phyloP scores from a whole-genome alignment of 2,113 vertebrate genomes.

The Oxyura jamaicensis region DNA sequence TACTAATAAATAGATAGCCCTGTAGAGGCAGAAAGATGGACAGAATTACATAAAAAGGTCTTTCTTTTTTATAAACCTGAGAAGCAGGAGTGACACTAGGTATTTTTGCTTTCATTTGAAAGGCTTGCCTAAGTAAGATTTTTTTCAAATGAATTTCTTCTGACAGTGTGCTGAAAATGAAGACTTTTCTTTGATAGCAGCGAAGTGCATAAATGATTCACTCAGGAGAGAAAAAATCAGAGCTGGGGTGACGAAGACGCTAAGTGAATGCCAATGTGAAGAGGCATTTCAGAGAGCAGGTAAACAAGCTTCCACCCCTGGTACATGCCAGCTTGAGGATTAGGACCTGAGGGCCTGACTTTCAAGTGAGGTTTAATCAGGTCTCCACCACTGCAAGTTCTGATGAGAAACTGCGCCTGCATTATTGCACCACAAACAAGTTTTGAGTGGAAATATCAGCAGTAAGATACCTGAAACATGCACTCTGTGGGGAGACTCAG shows the following conservation, averaged over 20 bases:
- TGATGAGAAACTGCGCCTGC: neutral
- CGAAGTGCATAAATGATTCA: slow-evolving; percentile 54
- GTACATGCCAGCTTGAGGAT: neutral
- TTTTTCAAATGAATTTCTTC: slow-evolving; percentile 25
- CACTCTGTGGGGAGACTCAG: neutral
- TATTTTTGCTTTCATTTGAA: neutral
- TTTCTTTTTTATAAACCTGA: neutral
- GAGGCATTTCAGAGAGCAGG: slow-evolving; percentile 3
- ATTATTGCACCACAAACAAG: neutral
- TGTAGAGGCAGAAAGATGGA: neutral
- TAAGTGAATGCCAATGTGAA: neutral
- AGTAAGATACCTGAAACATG: neutral
- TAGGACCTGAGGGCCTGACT: slow-evolving; percentile 3
- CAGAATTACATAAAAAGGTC: neutral
- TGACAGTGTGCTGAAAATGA: slow-evolving; percentile 10
- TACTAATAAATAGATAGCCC: neutral
- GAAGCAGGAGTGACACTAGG: neutral
- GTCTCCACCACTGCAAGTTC: neutral
- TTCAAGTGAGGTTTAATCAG: slow-evolving; percentile 28
- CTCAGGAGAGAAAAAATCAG: neutral
- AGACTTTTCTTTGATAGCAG: slow-evolving; percentile 44
- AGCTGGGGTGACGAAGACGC: neutral
- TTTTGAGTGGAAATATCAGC: neutral
- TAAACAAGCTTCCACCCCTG: slow-evolving; percentile 18
- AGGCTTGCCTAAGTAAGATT: neutral